A percentile compares a stretch with the other conserved stretches of the same genome.
Conservation (phyloP, 2,797 vertebrate genomes). For the Silurus aristotelis region DNA sequence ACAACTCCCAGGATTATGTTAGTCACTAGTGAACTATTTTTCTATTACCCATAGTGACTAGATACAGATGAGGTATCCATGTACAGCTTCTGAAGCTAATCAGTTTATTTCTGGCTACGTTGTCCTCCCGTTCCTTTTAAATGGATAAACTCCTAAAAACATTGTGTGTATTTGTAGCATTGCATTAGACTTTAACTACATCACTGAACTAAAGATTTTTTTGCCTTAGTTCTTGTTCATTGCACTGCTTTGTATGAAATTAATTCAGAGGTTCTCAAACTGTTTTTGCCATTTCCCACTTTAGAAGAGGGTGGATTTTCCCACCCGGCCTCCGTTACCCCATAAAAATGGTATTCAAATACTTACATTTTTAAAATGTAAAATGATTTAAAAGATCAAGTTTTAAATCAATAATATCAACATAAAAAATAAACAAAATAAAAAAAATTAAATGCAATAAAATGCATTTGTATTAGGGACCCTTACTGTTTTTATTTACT, state of each 20-base stretch:
- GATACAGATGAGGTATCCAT: background rate
- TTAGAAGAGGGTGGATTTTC: no score
- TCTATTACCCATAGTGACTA: background rate
- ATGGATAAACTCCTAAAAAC: background rate
- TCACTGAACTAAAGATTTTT: background rate
- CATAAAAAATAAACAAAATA: no score
- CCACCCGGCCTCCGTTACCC: no score
- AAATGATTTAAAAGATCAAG: no score
- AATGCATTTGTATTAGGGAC: no score
- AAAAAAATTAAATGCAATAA: no score
- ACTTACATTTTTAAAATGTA: no score
- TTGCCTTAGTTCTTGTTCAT: background rate
- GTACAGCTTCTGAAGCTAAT: background rate
- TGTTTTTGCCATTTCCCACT: no score
- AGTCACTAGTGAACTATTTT: background rate
- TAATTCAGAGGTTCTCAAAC: no score
- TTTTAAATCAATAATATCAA: no score
- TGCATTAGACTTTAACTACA: background rate
- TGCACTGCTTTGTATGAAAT: background rate
- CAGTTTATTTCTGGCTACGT: background rate
- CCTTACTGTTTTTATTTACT: no score
- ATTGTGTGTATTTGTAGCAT: background rate
- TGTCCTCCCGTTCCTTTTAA: background rate
- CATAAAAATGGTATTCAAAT: no score
- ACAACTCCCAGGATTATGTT: background rate